Percentiles rank a stretch among this genome's conserved stretches.
These are phyloP conservation scores for Aricia agestis DNA, from an alignment of 1,140 invertebrate species.

Conservation along the genomic window DNA sequence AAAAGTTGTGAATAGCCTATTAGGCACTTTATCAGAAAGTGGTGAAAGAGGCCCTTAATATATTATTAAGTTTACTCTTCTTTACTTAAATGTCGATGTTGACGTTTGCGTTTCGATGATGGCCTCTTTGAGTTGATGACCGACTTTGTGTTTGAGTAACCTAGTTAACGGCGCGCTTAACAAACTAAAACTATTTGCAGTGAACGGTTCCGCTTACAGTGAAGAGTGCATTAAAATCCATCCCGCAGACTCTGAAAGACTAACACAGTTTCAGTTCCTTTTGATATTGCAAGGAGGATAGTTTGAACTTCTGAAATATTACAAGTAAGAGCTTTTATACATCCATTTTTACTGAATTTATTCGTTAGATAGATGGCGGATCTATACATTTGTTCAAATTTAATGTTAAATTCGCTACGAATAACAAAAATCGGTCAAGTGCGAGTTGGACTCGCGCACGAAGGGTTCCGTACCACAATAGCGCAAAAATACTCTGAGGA, in stretches of 20 bases:
- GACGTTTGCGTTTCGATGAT: neutral
- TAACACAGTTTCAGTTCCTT: neutral
- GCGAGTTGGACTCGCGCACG: no score
- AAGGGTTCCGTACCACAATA: no score
- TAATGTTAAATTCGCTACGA: no score
- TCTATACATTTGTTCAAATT: no score
- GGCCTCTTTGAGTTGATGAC: neutral
- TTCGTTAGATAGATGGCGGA: no score
- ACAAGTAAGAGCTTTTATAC: neutral
- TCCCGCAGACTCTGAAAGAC: neutral
- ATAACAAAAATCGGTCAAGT: no score
- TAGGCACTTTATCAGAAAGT: no score
- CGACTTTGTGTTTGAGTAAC: neutral
- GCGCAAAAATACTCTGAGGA: no score
- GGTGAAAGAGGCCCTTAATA: no score
- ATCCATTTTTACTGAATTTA: no score
- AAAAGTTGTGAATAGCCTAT: no score
- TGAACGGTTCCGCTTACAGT: neutral
- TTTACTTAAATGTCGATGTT: neutral
- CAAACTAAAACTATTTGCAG: conserved; percentile 2
- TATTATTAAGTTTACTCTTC: no score
- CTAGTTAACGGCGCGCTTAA: neutral
- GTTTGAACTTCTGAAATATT: neutral
- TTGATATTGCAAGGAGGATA: neutral
- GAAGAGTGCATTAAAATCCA: neutral